Conservation (phyloP, 2,113 vertebrate genomes). For the Cervus canadensis region DNA sequence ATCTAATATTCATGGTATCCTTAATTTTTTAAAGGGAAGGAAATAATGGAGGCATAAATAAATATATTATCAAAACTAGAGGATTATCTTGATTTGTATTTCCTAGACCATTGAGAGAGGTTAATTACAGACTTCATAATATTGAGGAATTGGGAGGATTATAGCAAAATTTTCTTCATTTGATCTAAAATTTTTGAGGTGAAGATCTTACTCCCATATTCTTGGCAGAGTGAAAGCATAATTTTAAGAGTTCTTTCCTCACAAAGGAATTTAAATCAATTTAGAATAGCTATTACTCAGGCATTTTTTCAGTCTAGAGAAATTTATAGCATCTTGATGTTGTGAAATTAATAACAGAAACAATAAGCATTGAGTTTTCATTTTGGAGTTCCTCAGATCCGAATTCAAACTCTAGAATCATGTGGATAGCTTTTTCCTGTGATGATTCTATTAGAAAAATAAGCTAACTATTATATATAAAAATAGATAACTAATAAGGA, state of each 20-base stretch:
- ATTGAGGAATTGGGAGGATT: slow-evolving; percentile 7
- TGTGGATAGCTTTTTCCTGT: not conserved
- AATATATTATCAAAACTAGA: not conserved
- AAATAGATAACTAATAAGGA: not conserved
- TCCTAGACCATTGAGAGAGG: not conserved
- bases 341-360: not conserved
- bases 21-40: not conserved
- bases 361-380: not conserved
- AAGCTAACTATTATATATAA: not conserved
- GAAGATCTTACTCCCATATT: not conserved
- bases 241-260: not conserved
- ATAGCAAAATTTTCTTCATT: not conserved
- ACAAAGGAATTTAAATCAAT: not conserved
- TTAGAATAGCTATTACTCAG: not conserved
- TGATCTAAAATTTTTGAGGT: not conserved
- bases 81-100: not conserved
- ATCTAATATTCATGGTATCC: not conserved
- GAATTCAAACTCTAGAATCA: not conserved
- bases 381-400: not conserved
- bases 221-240: not conserved
- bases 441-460: not conserved
- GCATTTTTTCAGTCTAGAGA: not conserved
- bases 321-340: not conserved
- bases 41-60: not conserved
- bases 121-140: not conserved